Base-by-base conservation (phyloP, 2,113 vertebrate species). In the Pagrus major region DNA sequence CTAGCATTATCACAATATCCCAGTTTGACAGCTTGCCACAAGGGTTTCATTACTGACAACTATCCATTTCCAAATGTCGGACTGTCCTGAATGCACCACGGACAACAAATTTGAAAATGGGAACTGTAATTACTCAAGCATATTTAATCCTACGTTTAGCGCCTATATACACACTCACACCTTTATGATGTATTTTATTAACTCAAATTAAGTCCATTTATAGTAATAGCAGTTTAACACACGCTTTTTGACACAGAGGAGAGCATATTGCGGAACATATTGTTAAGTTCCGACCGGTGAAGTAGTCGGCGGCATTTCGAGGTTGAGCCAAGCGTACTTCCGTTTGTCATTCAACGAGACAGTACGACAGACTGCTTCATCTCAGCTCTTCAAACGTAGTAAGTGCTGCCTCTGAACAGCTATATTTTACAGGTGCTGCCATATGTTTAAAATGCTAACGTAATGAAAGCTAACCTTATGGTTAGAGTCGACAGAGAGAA, bases 281-380 rank as follows among this genome's bases (percentile, higher is more conserved):
- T 18, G 1, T 31, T 39, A 2, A 2, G 9, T 71, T 59, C 29
- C 67, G 64, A 27, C 3, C 7, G 2, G 44, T 25, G 25, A 44
- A 6, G 1, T 10, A 9, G 33, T 80, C 92, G 89, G 86, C 80
- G 1, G 3, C 29, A 85, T 88, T 90, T 86, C 3, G 2, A 3
- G 1, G 79, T 63, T n/a, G 83, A 5, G 0, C 86, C 4, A 2
- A 16, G 0, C 1, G 0, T 0, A 42, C n/a, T 91, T 92, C 89
- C 90, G 90, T 0, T 84, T 80, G 65, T 81, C 80, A 73, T 77
- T 88, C 64, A 42, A 3, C 23, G 5, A 6, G 35, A 20, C 20
- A 14, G 1, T 3, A 6, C 12, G 3, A 15, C 10, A 0, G 11
- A 21, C 16, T 27, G 15, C 23, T 2, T 2, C 29, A 42, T 35